Base-by-base conservation (phyloP, 2,888 invertebrate genomes). In the Thumatha senex region DNA sequence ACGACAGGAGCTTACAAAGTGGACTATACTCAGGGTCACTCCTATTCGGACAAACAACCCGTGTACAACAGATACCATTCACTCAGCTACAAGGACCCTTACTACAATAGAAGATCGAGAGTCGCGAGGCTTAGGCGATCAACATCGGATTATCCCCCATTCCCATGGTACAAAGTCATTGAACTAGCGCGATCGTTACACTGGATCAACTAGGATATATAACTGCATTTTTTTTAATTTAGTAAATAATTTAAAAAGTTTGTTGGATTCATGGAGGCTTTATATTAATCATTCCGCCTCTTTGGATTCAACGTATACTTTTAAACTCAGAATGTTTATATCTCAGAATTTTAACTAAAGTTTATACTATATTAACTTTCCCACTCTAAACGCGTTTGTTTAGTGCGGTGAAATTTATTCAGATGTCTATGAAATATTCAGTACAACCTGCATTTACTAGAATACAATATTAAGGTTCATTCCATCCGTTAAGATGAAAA, bases 161-260 rank as follows among this genome's bases (percentile, higher is more conserved):
- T 96, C 78, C 96, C 96, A 48, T 96, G 96, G 96, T 93, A 95
- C 80, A 95, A 95, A 87, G 95, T 95, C 54, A 92, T 93, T 72
- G 94, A 95, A 80, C 89, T 96, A 72, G 93, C 95, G 67, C 89
- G 93, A 78, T 92, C 93, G 59, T 92, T 94, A 77, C 86, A 93
- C 75, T 96, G 96, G 96, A 95, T 95, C 54, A 67, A 76, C 54
- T 74, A 76, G 61, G 58, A 61, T 40, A 42, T 10, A 41, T 4
- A 13, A 50, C 49, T 43, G 50, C 56, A 61, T 61, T 67, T 61
- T 67, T 68, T 72, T 58, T 66, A 70, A 63, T 63, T 63, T 64
- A 67, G 55, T 52, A 51, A 61, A 51, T 52, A 51, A n/a, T 43
- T 50, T 67, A 35, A 61, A 74, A 78, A 84, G 84, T 88, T 82